phyloP scores from a whole-genome alignment of 2,797 vertebrate genomes.

The Sciurus carolinensis region DNA sequence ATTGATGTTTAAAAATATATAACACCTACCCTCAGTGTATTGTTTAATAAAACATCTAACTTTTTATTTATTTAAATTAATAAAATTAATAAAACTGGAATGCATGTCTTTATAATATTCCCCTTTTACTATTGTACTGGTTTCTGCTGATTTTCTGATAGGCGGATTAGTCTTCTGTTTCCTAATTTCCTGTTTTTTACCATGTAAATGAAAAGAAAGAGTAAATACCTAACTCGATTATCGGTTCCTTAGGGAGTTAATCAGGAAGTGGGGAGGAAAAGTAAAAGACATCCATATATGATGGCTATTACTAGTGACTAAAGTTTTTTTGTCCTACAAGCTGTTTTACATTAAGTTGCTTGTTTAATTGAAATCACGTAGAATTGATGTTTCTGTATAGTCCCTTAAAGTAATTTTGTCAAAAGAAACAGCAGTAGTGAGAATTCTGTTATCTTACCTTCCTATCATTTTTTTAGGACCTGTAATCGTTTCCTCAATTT shows the following conservation, averaged over 20 bases:
- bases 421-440: background rate
- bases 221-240: constrained; percentile 12
- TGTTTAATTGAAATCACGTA: background rate
- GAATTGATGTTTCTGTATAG: background rate
- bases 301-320: background rate
- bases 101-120: background rate
- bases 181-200: constrained; percentile 31
- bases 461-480: background rate
- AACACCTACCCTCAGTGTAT: background rate
- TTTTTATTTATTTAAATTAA: constrained; percentile 53
- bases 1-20: constrained; percentile 70
- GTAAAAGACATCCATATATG: background rate
- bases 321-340: background rate
- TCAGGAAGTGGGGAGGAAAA: constrained; percentile 13
- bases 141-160: background rate
- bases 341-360: constrained; percentile 27
- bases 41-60: background rate
- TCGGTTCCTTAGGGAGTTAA: background rate
- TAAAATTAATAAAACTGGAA: constrained; percentile 30
- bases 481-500: background rate
- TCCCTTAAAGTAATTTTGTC: background rate
- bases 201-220: constrained; percentile 42
- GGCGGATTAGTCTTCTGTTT: background rate
- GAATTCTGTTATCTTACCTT: background rate
- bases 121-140: fast-evolving